phyloP scores from a whole-genome alignment of 1,140 invertebrate genomes.

The Schmidtea mediterranea region DNA sequence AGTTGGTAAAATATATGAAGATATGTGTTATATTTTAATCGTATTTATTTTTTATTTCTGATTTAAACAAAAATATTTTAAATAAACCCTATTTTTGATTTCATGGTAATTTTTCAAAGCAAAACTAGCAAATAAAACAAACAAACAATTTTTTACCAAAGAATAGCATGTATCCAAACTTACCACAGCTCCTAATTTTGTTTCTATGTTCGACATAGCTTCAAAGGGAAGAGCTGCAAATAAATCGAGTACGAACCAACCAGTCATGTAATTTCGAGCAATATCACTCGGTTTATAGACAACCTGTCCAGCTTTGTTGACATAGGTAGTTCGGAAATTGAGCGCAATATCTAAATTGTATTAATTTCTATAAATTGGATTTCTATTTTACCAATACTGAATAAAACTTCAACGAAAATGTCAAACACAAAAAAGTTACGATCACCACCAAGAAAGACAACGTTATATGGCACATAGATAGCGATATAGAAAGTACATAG shows the following conservation, averaged over 20 bases:
- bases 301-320: conserved; percentile 23
- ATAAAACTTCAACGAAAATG: conserved; percentile 70
- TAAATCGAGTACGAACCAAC: conserved; percentile 21
- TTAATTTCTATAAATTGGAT: no score
- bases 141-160: no score
- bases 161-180: no score
- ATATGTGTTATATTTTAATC: no score
- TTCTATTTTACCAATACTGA: conserved; percentile 75
- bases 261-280: conserved; percentile 18
- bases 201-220: conserved; percentile 11
- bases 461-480: conserved; percentile 99
- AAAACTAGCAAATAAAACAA: no score
- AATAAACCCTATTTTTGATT: no score
- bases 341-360: conserved; percentile 21
- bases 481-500: conserved; percentile 98
- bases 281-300: conserved; percentile 19
- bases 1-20: no score
- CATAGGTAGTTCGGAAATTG: conserved; percentile 25
- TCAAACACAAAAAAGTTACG: conserved; percentile 46
- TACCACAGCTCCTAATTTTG: no score
- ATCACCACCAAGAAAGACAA: conserved; percentile 45
- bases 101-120: no score
- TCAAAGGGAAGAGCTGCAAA: conserved; percentile 24
- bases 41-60: no score
- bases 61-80: no score